These are phyloP conservation scores for Drosophila virilis DNA, from an alignment of 1,140 invertebrate genomes.

Conservation along the genomic window DNA sequence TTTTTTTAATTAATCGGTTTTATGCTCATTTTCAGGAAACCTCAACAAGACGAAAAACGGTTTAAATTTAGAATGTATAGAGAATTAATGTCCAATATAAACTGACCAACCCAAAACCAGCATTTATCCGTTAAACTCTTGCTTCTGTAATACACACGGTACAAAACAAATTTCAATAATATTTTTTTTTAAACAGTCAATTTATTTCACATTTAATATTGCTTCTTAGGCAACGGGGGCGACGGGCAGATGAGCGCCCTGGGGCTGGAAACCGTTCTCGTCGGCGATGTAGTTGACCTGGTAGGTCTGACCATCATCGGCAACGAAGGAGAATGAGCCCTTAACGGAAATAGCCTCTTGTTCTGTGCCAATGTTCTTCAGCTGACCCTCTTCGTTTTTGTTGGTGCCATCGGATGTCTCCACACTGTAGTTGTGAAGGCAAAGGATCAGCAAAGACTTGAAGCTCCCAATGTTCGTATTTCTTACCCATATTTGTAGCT, in stretches of 20 bases:
- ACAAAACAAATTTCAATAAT: not conserved
- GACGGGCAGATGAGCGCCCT: constrained; percentile 88
- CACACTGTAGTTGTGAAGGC: constrained; percentile 29
- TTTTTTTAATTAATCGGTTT: too few relatives aligned
- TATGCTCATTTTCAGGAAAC: too few relatives aligned
- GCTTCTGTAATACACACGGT: too few relatives aligned
- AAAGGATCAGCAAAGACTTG: not conserved
- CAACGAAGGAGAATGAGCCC: constrained; percentile 86
- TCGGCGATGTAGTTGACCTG: constrained; percentile 89
- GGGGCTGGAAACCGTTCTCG: constrained; percentile 90
- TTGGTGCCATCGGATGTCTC: constrained; percentile 54
- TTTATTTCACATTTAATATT: constrained; percentile 15
- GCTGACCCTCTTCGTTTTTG: constrained; percentile 14
- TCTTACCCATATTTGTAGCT: constrained; percentile 85
- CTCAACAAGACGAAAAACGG: too few relatives aligned
- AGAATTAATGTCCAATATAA: too few relatives aligned
- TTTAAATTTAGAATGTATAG: too few relatives aligned
- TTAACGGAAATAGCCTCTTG: constrained; percentile 84
- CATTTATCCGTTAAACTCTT: too few relatives aligned
- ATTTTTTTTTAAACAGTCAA: constrained; percentile 3
- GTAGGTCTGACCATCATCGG: constrained; percentile 88
- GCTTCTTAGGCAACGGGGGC: constrained; percentile 56
- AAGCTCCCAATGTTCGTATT: not conserved
- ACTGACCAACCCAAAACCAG: too few relatives aligned
- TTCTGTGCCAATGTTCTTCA: constrained; percentile 57